Conservation (phyloP, 2,113 vertebrate species). For the Catharus fuscescens region DNA sequence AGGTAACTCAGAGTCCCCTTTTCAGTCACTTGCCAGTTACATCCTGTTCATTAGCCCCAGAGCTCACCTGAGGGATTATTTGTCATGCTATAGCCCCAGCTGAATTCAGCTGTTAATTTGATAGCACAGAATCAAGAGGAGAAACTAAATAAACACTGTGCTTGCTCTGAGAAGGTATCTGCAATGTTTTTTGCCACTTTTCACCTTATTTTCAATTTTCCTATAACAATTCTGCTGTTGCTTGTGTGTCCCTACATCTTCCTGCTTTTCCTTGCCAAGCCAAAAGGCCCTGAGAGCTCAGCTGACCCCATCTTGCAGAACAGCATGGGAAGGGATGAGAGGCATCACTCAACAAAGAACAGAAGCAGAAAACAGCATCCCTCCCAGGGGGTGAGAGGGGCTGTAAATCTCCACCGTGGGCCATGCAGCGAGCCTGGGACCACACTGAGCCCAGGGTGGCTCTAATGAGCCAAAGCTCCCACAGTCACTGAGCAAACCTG, state of each 20-base stretch:
- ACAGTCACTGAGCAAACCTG: not conserved
- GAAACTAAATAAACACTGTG: not conserved
- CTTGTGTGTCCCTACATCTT: not conserved
- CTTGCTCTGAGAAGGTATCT: not conserved
- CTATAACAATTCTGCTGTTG: not conserved
- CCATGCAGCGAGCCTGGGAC: not conserved
- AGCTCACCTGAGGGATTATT: not conserved
- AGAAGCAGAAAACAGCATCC: not conserved
- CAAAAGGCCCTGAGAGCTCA: not conserved
- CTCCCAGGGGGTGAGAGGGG: not conserved
- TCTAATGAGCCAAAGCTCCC: not conserved
- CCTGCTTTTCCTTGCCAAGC: not conserved
- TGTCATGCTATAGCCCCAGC: not conserved
- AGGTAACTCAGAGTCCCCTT: not conserved
- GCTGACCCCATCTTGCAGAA: not conserved
- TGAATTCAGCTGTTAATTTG: not conserved
- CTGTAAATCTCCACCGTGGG: accelerated
- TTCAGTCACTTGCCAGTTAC: not conserved
- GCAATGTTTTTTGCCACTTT: not conserved
- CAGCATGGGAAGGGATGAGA: not conserved
- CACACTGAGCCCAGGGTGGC: not conserved
- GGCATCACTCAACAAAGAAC: not conserved
- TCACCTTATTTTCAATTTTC: not conserved
- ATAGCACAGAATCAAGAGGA: not conserved
- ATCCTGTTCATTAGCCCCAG: not conserved